Conservation (phyloP, 2,113 vertebrate species). For the Romanogobio albipinnatus region DNA sequence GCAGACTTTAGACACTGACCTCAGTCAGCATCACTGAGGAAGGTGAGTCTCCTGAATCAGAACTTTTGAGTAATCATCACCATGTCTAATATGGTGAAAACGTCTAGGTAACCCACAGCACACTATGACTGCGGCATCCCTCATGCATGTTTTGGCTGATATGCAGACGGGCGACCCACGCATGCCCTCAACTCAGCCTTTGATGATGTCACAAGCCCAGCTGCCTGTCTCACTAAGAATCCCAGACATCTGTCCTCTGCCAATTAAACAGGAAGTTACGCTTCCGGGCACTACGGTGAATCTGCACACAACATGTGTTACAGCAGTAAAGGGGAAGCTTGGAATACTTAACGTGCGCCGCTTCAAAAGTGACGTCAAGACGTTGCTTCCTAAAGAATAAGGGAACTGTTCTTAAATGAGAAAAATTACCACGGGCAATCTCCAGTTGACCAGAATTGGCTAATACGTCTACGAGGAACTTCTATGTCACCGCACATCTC, state of each 20-base stretch:
- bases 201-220: conserved; percentile 54
- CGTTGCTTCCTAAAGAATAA: neutral
- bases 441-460: conserved; percentile 5
- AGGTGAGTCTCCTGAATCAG: conserved; percentile 23
- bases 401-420: conserved; percentile 8
- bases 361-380: conserved; percentile 20
- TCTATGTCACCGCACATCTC: neutral
- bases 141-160: conserved; percentile 43
- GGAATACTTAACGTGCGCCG: conserved; percentile 26
- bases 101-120: conserved; percentile 24
- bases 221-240: conserved; percentile 33
- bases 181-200: conserved; percentile 19
- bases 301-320: conserved; percentile 38
- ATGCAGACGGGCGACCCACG: conserved; percentile 47
- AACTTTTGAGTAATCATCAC: conserved; percentile 35
- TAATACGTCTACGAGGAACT: neutral
- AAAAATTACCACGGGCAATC: neutral
- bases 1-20: conserved; percentile 29
- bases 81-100: conserved; percentile 18
- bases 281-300: conserved; percentile 50
- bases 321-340: conserved; percentile 44
- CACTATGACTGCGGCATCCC: conserved; percentile 17
- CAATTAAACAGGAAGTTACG: conserved; percentile 56
- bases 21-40: conserved; percentile 25
- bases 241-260: conserved; percentile 52